These are phyloP conservation scores for Nyctereutes procyonoides DNA, from an alignment of 2,113 vertebrate genomes.

Conservation along the genomic window DNA sequence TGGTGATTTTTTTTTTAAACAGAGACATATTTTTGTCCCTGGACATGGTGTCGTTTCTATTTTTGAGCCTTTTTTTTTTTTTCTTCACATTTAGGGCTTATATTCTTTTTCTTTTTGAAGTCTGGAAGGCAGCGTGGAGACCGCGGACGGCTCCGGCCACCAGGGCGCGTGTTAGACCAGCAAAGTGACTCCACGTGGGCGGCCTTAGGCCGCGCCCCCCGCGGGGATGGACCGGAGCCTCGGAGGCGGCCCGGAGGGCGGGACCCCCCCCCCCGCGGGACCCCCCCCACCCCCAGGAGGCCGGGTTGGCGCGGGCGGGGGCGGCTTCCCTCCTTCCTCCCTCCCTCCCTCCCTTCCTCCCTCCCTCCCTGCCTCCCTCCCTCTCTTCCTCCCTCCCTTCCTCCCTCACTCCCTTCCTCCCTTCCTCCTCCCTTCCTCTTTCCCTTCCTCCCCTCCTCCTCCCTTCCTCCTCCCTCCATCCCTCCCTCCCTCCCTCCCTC, in stretches of 20 bases:
- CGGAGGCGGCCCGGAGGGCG: too few species aligned
- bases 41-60: neutral
- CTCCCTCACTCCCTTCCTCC: fast-evolving
- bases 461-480: too few species aligned
- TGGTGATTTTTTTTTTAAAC: neutral
- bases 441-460: too few species aligned
- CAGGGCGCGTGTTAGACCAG: constrained; percentile 79
- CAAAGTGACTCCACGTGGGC: neutral
- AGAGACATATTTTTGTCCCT: neutral
- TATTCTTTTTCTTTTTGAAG: neutral
- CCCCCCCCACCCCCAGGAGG: too few species aligned
- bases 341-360: fast-evolving
- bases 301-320: too few species aligned
- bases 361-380: too few species aligned
- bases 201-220: too few species aligned
- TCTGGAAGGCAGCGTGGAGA: neutral
- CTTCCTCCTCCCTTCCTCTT: fast-evolving
- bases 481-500: too few species aligned
- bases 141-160: constrained; percentile 69
- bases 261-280: too few species aligned
- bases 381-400: too few species aligned
- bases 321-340: too few species aligned
- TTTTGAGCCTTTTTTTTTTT: neutral
- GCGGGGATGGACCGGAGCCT: too few species aligned
- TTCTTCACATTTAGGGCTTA: neutral